A percentile compares a stretch with the other conserved stretches of the same genome.
phyloP scores from a whole-genome alignment of 2,113 vertebrate genomes.

The Canis aureus region DNA sequence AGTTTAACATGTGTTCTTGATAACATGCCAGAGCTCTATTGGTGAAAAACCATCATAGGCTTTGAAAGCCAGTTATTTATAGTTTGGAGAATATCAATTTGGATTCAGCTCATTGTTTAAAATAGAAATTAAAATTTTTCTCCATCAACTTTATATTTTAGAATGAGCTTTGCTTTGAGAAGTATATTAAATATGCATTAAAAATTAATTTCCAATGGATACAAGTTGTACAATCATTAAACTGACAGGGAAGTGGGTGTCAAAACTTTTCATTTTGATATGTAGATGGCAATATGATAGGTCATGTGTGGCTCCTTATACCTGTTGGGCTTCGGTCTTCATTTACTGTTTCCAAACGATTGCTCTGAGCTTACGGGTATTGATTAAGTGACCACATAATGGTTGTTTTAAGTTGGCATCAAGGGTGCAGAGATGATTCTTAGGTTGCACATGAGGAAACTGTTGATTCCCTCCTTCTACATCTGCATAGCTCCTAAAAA shows the following conservation, averaged over 20 bases:
- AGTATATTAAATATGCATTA: background rate
- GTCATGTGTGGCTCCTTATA: background rate
- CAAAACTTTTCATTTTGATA: background rate
- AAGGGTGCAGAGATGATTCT: background rate
- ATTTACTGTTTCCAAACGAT: background rate
- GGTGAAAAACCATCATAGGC: background rate
- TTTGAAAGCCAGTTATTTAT: constrained; percentile 55
- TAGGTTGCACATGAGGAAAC: background rate
- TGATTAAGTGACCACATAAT: background rate
- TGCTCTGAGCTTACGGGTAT: background rate
- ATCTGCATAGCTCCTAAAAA: constrained; percentile 10
- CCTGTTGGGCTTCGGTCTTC: background rate
- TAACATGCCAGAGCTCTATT: background rate
- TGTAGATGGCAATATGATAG: background rate
- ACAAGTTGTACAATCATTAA: background rate
- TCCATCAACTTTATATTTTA: constrained; percentile 23
- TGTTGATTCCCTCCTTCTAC: background rate
- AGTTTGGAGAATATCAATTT: background rate
- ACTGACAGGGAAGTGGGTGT: background rate
- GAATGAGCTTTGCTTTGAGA: background rate
- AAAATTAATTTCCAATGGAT: background rate
- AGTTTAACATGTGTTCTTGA: constrained; percentile 15
- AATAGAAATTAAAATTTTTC: background rate
- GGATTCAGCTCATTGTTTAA: background rate
- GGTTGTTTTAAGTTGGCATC: background rate